Base-by-base conservation (phyloP, 2,797 vertebrate species). In the Rousettus madagascariensis region DNA sequence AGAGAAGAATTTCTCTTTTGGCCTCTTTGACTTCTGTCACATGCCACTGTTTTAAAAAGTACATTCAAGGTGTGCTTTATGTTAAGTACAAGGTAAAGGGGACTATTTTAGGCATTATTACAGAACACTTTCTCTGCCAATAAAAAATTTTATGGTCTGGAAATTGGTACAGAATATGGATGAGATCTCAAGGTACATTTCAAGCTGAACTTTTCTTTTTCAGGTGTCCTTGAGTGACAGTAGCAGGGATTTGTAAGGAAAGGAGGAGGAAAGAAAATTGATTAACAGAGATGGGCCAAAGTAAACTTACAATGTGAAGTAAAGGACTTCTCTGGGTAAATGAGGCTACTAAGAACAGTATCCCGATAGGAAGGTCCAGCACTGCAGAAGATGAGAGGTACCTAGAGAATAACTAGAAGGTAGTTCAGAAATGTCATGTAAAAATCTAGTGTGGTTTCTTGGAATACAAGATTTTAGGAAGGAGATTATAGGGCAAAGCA, bases 61-160 rank as follows among this genome's bases (percentile, higher is more conserved):
- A 53, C 17, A 12, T 59, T 80, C 82, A 86, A 94, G 85, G 63
- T 91, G 17, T 94, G 57, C 38, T 89, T 86, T 86, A 61, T 69
- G 92, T 92, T 59, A 93, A 95, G 69, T 51, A 78, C 77, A 61
- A 61, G 77, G 75, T 90, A 87, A 93, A 92, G 61, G n/a, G 59
- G 41, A n/a, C 90, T 90, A 24, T 92, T 92, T 95, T 78, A 82
- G 63, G 57, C 88, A 74, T 90, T 80, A 93, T 85, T 88, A 71
- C 28, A 90, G 92, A 95, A 92, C 43, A 88, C 63, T 87, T 80
- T 89, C 68, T 92, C 72, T 96, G 79, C 89, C 94, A 95, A 72
- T 89, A 43, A 95, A 68, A 38, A 94, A 53, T 92, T 97, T 97
- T 96, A 97, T 96, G 97, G 53, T 95, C 92, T 95, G 88, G 96